Evolutionary conservation across 2,797 vertebrate genomes (phyloP), one percentile per base, ranked within the genome.

Genomic region (Liparis tanakae): DNA sequence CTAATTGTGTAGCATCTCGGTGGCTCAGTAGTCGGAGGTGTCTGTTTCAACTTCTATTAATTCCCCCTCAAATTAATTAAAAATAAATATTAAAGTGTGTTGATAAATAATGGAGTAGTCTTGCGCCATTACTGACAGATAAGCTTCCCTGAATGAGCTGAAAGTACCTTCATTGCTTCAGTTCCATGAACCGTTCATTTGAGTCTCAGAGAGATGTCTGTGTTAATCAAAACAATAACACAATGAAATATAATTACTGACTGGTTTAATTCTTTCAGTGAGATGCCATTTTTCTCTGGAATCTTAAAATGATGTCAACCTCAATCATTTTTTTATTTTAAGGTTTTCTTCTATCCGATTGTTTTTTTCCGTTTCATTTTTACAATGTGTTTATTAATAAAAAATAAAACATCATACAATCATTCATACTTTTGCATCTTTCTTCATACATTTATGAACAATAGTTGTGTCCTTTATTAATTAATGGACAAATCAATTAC

Each of bases 341-440:
- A 25, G 50, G 13, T 14, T 57, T 55, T 37, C 39, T 41, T 25
- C 7, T 1, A 14, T 10, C 34, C 2, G 41, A 1, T 36, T 64
- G 6, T 51, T 41, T 8, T 56, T 69, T 72, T 61, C 10, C 53
- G 10, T 76, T 22, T 56, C 1, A 36, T 53, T 78, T 90, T 58
- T 83, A 65, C 36, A n/a, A 46, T 62, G 20, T 79, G 5, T 70
- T 71, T 69, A 7, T 83, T 67, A 72, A 68, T 58, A 87, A 72
- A 66, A 75, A 70, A 85, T 30, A 70, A 34, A 77, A 62, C 63
- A 17, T 1, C 4, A 56, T 7, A 7, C 6, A 64, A 39, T 9
- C 1, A 33, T 46, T 37, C 3, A 33, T 12, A 43, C 13, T 6
- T 20, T 58, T 67, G 20, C 10, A n/a, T 62, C 7, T 17, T 2